Percentiles rank a stretch among this genome's conserved stretches.
Conservation (phyloP, 2,113 vertebrate genomes). For the Hiodon tergisus region DNA sequence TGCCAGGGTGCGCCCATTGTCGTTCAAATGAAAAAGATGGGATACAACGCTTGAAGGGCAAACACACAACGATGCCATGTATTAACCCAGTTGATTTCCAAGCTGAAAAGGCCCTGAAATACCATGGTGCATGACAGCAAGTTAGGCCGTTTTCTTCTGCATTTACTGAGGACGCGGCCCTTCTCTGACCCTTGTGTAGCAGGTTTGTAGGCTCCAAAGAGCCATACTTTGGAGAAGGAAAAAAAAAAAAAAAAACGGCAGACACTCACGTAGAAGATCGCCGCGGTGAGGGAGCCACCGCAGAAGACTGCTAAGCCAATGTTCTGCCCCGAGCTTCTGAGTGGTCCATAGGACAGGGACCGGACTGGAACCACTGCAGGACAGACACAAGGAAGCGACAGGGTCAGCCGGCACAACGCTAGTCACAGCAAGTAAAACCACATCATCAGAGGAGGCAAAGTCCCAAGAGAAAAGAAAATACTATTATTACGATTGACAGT, state of each 20-base stretch:
- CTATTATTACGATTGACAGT: too few relatives aligned
- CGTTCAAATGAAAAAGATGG: too few relatives aligned
- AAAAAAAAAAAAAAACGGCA: neutral
- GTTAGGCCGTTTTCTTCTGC: too few relatives aligned
- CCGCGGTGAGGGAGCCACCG: conserved; percentile 71
- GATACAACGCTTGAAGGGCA: too few relatives aligned
- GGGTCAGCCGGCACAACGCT: neutral
- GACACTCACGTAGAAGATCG: conserved; percentile 79
- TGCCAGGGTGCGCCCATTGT: too few relatives aligned
- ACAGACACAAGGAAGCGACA: conserved; percentile 21
- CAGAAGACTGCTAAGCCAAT: conserved; percentile 71
- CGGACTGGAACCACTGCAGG: conserved; percentile 60
- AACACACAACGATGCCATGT: too few relatives aligned
- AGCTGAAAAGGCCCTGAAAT: too few relatives aligned
- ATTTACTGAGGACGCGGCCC: too few relatives aligned
- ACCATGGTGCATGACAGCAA: too few relatives aligned
- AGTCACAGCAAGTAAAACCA: neutral
- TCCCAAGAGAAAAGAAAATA: too few relatives aligned
- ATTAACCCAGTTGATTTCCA: too few relatives aligned
- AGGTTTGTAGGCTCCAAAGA: neutral
- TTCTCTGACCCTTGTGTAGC: too few relatives aligned
- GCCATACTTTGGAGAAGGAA: neutral
- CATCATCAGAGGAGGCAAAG: neutral
- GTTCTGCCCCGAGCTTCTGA: conserved; percentile 65
- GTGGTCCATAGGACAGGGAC: conserved; percentile 72